Base-by-base conservation (phyloP, 2,888 invertebrate species). In the Synergus gifuensis region DNA sequence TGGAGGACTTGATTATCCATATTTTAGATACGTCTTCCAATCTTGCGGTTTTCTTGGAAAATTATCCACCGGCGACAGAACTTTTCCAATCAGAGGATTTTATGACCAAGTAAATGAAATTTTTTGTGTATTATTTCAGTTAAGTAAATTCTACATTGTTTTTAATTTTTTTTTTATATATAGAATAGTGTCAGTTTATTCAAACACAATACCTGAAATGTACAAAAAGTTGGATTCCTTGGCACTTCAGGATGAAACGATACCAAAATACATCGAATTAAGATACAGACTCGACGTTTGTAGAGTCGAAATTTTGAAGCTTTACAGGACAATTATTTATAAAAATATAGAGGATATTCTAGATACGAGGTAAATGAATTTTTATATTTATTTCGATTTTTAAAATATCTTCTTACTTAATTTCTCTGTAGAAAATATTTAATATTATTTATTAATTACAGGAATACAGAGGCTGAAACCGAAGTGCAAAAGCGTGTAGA, bases 131-230 rank as follows among this genome's bases (percentile, higher is more conserved):
- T 7, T 0, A 16, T 49, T 49, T 22, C 0, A 60, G 18, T 22
- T 22, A 0, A 22, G 36, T 36, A 22, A 60, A 18, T 11, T 60
- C 22, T n/a, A 9, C 22, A n/a, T 5, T 14, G 4, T 49, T 4
- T 14, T 49, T 49, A 7, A 4, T 16, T 12, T 14, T 46, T 66
- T 1, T 77, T 78, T 82, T 82, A 85, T 83, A 85, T 83, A 78
- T 93, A 97, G 96, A 91, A 93, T 98, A 91, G 94, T 96, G 83
- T 94, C 94, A 83, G 94, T 97, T 83, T 98, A 98, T 92, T 96
- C 96, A 85, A 94, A 94, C 85, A 95, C 96, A 7, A 94, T 97
- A 84, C 95, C 96, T 16, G 93, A 94, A 85, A 89, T 98, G 80
- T 96, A 96, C 89, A 94, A 95, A 87, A 94, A 94, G 82, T 90